Percentiles rank a stretch among this genome's conserved stretches.
phyloP scores from a whole-genome alignment of 2,113 vertebrate genomes.

The Neolamprologus longior region DNA sequence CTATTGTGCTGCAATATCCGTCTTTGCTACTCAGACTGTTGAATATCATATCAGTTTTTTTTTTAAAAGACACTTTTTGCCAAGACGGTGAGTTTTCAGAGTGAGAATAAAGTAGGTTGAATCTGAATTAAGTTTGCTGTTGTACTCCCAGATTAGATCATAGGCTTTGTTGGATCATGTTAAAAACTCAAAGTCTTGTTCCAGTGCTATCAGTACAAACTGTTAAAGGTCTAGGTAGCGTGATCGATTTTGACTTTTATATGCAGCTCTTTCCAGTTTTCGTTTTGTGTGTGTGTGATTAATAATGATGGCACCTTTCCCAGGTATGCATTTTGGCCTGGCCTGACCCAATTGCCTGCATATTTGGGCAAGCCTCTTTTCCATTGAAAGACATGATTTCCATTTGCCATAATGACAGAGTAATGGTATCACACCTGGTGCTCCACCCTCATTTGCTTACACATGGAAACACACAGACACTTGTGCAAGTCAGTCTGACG shows the following conservation, averaged over 20 bases:
- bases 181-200: not conserved
- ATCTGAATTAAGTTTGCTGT: not conserved
- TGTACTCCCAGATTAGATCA: not conserved
- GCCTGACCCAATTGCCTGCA: conserved; percentile 12
- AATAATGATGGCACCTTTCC: conserved; percentile 28
- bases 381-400: conserved; percentile 60
- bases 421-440: conserved; percentile 63
- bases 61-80: not conserved
- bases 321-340: conserved; percentile 43
- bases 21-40: not conserved
- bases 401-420: conserved; percentile 55
- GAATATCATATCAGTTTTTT: not conserved
- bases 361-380: conserved; percentile 55
- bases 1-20: not conserved
- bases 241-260: not conserved
- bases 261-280: not conserved
- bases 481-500: not conserved
- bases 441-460: conserved; percentile 29
- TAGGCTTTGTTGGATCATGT: not conserved
- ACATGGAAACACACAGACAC: conserved; percentile 1
- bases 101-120: not conserved
- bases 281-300: not conserved
- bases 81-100: not conserved
- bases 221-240: not conserved
- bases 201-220: not conserved